phyloP scores from a whole-genome alignment of 2,888 invertebrate species.

The Lapara coniferarum region DNA sequence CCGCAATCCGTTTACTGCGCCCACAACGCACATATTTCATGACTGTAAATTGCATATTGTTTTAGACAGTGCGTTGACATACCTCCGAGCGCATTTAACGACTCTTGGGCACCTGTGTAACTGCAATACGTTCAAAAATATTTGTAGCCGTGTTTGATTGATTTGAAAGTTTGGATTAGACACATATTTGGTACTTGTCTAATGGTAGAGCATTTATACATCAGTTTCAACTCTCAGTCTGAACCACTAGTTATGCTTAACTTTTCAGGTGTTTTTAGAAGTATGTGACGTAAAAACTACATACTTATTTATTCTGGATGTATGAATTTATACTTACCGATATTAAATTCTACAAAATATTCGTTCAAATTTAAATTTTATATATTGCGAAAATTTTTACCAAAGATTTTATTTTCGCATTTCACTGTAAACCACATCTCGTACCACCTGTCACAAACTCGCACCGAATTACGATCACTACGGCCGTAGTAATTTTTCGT shows the following conservation, averaged over 20 bases:
- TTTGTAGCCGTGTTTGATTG: background rate
- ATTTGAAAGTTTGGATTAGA: background rate
- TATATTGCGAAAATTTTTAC: background rate
- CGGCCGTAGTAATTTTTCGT: conserved; percentile 39
- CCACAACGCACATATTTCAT: conserved; percentile 18
- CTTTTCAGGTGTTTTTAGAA: no score
- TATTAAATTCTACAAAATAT: no score
- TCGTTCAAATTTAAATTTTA: background rate
- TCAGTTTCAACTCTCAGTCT: no score
- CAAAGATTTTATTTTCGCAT: background rate
- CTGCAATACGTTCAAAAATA: background rate
- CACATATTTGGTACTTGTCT: no score
- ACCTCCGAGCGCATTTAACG: conserved; percentile 15
- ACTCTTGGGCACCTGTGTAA: background rate
- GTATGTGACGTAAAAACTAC: background rate
- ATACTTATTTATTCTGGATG: no score
- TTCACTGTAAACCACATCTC: conserved; percentile 30
- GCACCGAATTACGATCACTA: conserved; percentile 50
- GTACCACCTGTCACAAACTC: conserved; percentile 56
- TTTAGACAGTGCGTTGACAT: conserved; percentile 25
- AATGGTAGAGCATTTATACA: no score
- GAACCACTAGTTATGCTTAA: no score
- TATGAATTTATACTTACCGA: no score
- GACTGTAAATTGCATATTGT: conserved; percentile 27
- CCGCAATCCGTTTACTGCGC: conserved; percentile 3